Evolutionary conservation across 2,797 vertebrate species (phyloP).

Genomic region (Florisuga fusca): DNA sequence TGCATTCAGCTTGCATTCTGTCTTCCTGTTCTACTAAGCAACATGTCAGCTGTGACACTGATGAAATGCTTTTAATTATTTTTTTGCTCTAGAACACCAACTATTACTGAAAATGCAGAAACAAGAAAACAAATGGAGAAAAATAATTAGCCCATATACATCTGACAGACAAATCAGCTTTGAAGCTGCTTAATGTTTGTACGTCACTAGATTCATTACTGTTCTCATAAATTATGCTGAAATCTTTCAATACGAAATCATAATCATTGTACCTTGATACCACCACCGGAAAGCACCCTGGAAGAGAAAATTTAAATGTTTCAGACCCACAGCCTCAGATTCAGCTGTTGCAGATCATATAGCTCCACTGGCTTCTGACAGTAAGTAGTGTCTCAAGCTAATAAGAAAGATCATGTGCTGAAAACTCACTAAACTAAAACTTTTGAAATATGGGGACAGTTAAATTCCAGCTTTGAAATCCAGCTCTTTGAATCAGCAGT

Average conservation of each 20-base stretch:
- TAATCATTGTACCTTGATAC: background rate
- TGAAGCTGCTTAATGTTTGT: background rate
- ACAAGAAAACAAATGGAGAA: background rate
- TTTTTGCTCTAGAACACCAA: background rate
- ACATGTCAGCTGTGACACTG: background rate
- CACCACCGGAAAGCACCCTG: background rate
- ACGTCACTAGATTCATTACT: background rate
- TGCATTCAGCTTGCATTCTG: background rate
- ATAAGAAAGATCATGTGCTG: background rate
- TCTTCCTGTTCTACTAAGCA: background rate
- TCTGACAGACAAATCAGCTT: background rate
- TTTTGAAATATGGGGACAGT: background rate
- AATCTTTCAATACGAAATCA: background rate
- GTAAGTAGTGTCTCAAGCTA: background rate
- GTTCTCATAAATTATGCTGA: background rate
- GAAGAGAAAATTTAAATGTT: background rate
- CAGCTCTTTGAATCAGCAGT: fast-evolving
- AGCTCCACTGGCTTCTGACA: background rate
- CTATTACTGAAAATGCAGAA: background rate
- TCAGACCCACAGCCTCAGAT: background rate
- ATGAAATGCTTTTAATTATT: background rate
- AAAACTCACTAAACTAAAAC: background rate
- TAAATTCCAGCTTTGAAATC: background rate
- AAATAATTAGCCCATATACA: background rate
- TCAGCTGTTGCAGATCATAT: background rate